Base-by-base conservation (phyloP, 2,113 vertebrate genomes). In the Columbina picui region DNA sequence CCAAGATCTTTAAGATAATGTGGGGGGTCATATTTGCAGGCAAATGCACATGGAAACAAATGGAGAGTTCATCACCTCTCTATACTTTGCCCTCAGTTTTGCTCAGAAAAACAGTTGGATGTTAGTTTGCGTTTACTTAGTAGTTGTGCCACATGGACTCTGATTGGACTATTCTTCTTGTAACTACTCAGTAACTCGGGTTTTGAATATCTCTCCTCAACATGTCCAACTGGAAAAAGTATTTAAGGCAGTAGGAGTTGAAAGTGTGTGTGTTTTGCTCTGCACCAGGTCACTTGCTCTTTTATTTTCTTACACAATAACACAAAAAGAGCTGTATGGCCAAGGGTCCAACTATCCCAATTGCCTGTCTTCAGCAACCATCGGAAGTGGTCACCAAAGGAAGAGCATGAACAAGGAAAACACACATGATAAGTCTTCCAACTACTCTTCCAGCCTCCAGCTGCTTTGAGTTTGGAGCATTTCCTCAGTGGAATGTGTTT, bases 1-100 rank as follows among this genome's bases (percentile, higher is more conserved):
- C 39, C 23, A 74, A 96, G 94, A 95, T 96, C 65, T 78, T 79
- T 7, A 63, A 93, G 96, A 94, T 93, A 94, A 87, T 2, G 11
- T 14, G n/a, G 25, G 32, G 41, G 75, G 38, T 83, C 39, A 23
- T 56, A 55, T 59, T 94, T 89, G 60, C 80, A 64, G 79, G 47
- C 82, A 87, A 81, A 69, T 7, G 21, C 3, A 2, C 61, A 27
- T 26, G 52, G 94, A 85, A 89, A 63, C 78, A 90, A 77, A 71
- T 16, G 27, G 41, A 27, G 75, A 76, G 75, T 70, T 85, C 73
- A 50, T 69, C 60, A 38, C 43, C 76, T 47, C 57, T 38, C 41
- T 73, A 47, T 55, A 91, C 94, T 96, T 94, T 88, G 80, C 55
- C 73, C 78, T 92, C 2, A 0, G 60, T 55, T 91, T 91, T 87